Percentiles rank a stretch among this genome's conserved stretches.
Evolutionary conservation across 2,797 vertebrate genomes (phyloP).

Genomic region (Trachurus trachurus): DNA sequence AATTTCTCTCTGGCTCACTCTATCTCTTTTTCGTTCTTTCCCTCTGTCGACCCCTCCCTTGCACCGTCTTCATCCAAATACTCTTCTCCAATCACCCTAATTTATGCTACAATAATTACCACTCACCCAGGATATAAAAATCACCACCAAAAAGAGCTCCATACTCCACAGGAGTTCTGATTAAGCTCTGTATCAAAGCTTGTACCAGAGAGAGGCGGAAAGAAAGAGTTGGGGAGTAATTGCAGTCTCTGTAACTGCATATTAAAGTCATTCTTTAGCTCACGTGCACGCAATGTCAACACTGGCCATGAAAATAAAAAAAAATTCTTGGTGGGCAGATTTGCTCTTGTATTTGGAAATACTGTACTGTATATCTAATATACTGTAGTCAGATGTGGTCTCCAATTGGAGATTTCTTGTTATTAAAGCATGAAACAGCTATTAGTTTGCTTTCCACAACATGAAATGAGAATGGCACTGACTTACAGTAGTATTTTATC

Average conservation of each 20-base stretch:
- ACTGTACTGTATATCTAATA: background rate
- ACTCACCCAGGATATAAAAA: constrained; percentile 81
- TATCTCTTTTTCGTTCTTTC: constrained; percentile 55
- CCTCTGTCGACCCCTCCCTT: constrained; percentile 61
- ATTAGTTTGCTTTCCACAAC: background rate
- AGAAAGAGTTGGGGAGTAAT: constrained; percentile 71
- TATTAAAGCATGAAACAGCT: constrained; percentile 3
- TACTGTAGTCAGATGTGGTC: constrained; percentile 9
- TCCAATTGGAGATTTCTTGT: background rate
- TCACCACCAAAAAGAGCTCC: constrained; percentile 73
- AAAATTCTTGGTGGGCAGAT: constrained; percentile 23
- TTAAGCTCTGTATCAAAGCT: constrained; percentile 81
- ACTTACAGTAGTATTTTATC: background rate
- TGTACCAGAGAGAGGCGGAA: constrained; percentile 64
- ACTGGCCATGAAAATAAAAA: background rate
- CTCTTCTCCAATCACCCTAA: constrained; percentile 82
- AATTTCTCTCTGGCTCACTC: constrained; percentile 68
- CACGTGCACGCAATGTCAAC: constrained; percentile 41
- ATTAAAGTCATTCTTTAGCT: constrained; percentile 73
- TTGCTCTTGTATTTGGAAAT: constrained; percentile 8
- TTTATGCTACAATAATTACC: constrained; percentile 87
- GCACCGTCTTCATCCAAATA: constrained; percentile 69
- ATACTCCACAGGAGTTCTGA: constrained; percentile 80
- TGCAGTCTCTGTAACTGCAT: constrained; percentile 71
- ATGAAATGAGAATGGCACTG: background rate